phyloP scores from a whole-genome alignment of 1,140 invertebrate species.

The Chymomyza costata region DNA sequence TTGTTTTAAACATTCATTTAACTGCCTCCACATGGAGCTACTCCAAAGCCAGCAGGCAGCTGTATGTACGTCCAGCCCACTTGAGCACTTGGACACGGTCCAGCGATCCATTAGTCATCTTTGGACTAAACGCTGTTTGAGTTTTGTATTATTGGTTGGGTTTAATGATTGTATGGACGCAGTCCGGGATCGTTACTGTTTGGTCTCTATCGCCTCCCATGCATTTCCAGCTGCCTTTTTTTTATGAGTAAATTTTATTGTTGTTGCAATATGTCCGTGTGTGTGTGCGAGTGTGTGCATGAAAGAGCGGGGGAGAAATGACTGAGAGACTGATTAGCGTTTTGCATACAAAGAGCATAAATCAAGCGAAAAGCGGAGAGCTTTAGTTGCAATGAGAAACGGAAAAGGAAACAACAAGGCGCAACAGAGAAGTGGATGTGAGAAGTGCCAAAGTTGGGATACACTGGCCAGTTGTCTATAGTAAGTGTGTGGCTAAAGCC shows the following conservation, averaged over 20 bases:
- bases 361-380: conserved; percentile 32
- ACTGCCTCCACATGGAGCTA: conserved; percentile 27
- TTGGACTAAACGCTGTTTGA: conserved; percentile 64
- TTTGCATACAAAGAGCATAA: conserved; percentile 70
- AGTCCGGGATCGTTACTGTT: too few relatives aligned
- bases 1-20: conserved; percentile 39
- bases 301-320: too few relatives aligned
- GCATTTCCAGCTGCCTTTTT: conserved; percentile 7
- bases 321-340: conserved; percentile 66
- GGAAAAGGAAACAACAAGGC: conserved; percentile 2
- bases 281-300: not conserved
- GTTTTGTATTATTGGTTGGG: conserved; percentile 51
- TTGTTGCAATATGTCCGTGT: not conserved
- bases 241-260: conserved; percentile 40
- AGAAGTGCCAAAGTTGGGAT: conserved; percentile 38
- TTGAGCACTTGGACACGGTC: conserved; percentile 55
- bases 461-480: too few relatives aligned
- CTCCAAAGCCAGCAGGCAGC: conserved; percentile 7
- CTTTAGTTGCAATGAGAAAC: not conserved
- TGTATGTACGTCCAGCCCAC: conserved; percentile 34
- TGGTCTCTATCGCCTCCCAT: too few relatives aligned
- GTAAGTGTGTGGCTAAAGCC: too few relatives aligned
- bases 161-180: too few relatives aligned
- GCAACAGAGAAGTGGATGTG: conserved; percentile 14
- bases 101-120: conserved; percentile 64